Evolutionary conservation across 2,888 invertebrate genomes (phyloP), one percentile per base, ranked within the genome.

Genomic region (Ecdyonurus torrentis): DNA sequence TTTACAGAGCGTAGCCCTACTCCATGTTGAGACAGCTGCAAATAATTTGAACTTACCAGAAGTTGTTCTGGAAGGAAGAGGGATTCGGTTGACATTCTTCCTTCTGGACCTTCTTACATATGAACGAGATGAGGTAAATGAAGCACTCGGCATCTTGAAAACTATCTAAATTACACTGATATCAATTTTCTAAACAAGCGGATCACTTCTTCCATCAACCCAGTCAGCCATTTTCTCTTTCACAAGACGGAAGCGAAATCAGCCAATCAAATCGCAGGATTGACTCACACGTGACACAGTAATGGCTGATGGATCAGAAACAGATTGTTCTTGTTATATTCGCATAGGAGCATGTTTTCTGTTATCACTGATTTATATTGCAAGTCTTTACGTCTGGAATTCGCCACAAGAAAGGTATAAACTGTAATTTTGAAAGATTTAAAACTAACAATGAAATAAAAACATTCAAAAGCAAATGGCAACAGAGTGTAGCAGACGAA

Each of bases 141-240:
- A 91, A 81, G 91, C 91, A 84, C 91, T 91, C 83, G 91, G 92
- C 92, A 92, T 90, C 80, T 84, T 88, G 78, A 78, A 77, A 78
- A 61, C 55, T 53, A 60, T 58, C 2, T 63, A 64, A 65, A 65
- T 66, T 65, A 65, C 66, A 67, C 71, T 55, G 69, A 70, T 66
- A 72, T 72, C 70, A 72, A 74, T 72, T 72, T 72, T 72, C 83
- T 85, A 86, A 86, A 87, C 86, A 87, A 87, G 87, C 86, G 83
- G 86, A 83, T 84, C 83, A 84, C 82, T 82, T 82, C 83, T 83
- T 82, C 83, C 83, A 84, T 83, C 82, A 82, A 81, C 80, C 80
- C 69, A 64, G 83, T 83, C 86, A 83, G 87, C 87, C 87, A 87
- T 87, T 85, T 87, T 87, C 83, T 83, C 76, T 81, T 82, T 82